Base-by-base conservation (phyloP, 2,113 vertebrate species). In the Struthio camelus region DNA sequence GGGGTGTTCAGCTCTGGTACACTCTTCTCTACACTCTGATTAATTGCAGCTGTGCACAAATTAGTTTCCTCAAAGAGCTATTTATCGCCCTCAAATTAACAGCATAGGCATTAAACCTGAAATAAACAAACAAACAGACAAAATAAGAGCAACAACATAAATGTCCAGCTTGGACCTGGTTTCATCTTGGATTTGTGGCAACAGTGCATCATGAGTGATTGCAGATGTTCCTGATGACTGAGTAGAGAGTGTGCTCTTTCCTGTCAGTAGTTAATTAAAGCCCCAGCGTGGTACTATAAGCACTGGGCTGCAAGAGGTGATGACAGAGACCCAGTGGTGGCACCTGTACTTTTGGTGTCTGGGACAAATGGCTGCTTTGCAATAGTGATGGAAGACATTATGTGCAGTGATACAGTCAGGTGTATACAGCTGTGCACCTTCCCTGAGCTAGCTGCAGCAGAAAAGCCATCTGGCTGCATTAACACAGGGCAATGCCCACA, bases 81-180 rank as follows among this genome's bases (percentile, higher is more conserved):
- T 97, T 97, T 97, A 96, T 97, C 64, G 73, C 78, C 89, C 92
- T 96, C 88, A 96, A 94, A 96, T 97, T 96, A 96, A 91, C 89
- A 16, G 2, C 77, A 69, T 70, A 87, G 95, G 97, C 95, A 96
- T 93, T 93, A 93, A 94, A 92, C 71, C 66, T 78, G 91, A 95
- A 97, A 87, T 66, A 95, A 94, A 95, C 69, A 71, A 59, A 89
- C 58, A 78, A 72, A 77, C 25, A 32, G 32, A 30, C 70, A 92
- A 93, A 97, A 80, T 89, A 92, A 48, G 32, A 90, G 61, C 58
- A 83, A 5, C 76, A 84, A n/a, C 30, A 42, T 82, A 82, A 93
- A 81, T 0, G 64, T 85, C 84, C 85, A 81, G 44, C 76, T 91
- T 71, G 58, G 67, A 73, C 50, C n/a, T 24, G 13, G 13, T 76